Evolutionary conservation across 2,797 vertebrate genomes (phyloP), one percentile per base, ranked within the genome.

Genomic region (Zalophus californianus): DNA sequence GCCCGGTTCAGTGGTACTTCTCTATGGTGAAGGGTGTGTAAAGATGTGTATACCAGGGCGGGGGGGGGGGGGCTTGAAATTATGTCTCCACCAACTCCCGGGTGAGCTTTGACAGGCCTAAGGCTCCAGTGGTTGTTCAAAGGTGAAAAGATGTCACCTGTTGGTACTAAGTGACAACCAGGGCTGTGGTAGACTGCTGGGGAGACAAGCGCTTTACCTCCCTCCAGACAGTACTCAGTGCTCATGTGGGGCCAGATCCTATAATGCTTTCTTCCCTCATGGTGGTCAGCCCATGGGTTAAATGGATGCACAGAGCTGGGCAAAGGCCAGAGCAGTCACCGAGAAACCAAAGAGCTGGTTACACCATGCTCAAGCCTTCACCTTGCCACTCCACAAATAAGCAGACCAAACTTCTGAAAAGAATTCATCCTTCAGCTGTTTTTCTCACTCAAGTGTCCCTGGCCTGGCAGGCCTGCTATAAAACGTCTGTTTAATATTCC

Each of bases 331-430:
- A 18, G 7, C 35, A 2, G 7, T 27, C 35, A 7, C 0, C 1
- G 8, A 11, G 48, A 18, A 50, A 21, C 56, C n/a, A 12, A 12
- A 70, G 44, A 20, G 9, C 41, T 2, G 54, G 78, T 11, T 0
- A 0, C 1, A 0, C n/a, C 3, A 0, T 0, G 3, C 14, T 0
- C 18, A 4, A 12, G 41, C 56, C 82, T n/a, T 50, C 75, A 32
- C 20, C 1, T 1, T 1, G 0, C 44, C 5, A 27, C 64, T 5
- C 13, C 35, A 7, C 1, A 8, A 27, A 50, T 25, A 2, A 82
- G 83, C 21, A 56, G 92, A 29, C 60, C 60, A n/a, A n/a, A 21
- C 35, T 21, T 84, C 50, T 12, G 18, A 75, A 41, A 78, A 29
- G 62, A 90, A 64, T 48, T 66, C 77, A 64, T 23, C 52, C 52